Base-by-base conservation (phyloP, 2,113 vertebrate genomes). In the Myanophis thanlyinensis region DNA sequence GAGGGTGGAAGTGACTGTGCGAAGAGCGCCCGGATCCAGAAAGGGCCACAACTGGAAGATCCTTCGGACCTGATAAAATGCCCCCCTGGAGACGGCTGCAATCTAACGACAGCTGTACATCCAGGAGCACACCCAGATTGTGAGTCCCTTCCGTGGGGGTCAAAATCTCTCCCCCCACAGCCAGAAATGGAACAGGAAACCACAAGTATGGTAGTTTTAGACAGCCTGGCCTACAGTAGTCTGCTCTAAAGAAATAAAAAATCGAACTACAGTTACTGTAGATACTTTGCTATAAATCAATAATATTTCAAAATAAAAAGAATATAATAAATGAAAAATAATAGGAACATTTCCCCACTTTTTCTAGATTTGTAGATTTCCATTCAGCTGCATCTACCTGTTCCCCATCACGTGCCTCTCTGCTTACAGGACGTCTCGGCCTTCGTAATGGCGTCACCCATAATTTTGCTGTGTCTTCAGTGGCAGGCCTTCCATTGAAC, bases 311-410 rank as follows among this genome's bases (percentile, higher is more conserved):
- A 88, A 67, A 73, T 18, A 7, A 25, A 20, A 47, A 20, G 52
- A 85, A 30, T 7, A 1, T 13, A 51, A 44, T 12, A 52, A 12
- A 4, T 85, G 23, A 84, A 48, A 54, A 52, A 80, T n/a, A 46
- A 25, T 12, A 53, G 54, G 23, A n/a, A 48, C 3, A 1, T 91
- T 62, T 44, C 30, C 0, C 10, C 7, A 10, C 52, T 89, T 0
- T 1, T 30, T 80, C 10, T 94, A 99, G 99, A 94, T 98, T 99
- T 0, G 97, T 98, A 94, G 99, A 99, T 92, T 99, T 99, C 95
- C 99, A 99, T 67, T 98, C 99, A 0, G 98, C 99, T 0, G 99
- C 99, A 0, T 99, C 99, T 30, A 99, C 99, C 15, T 99, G 99
- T 96, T 99, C 99, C 0, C 99, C 99, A 0, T 99, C 99, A 48